Conservation (phyloP, 2,113 vertebrate genomes). For the Cepphus grylle region DNA sequence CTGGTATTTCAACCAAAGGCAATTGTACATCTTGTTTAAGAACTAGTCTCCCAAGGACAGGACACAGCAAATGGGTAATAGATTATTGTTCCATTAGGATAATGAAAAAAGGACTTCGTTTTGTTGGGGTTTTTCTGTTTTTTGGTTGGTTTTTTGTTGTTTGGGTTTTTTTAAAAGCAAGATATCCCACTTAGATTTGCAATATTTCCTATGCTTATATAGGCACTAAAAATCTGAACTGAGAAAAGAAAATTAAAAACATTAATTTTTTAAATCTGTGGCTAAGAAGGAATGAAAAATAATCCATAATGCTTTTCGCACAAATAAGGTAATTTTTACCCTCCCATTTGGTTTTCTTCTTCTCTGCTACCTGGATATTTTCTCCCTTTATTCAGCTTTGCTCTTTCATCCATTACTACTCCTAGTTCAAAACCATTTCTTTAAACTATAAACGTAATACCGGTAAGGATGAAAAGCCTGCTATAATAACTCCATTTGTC, state of each 20-base stretch:
- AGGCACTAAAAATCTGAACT: background rate
- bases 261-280: constrained; percentile 21
- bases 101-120: background rate
- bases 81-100: background rate
- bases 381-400: background rate
- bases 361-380: background rate
- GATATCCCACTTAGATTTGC: background rate
- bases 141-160: no score
- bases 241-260: constrained; percentile 47
- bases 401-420: background rate
- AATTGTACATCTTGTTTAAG: background rate
- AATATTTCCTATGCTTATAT: background rate
- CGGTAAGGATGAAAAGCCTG: background rate
- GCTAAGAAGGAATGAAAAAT: background rate
- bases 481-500: background rate
- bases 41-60: background rate
- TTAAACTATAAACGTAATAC: background rate
- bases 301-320: background rate
- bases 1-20: background rate
- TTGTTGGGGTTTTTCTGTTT: background rate
- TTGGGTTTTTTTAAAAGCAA: background rate
- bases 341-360: background rate
- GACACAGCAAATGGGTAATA: background rate
- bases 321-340: background rate
- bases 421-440: background rate